Base-by-base conservation (phyloP, 2,888 invertebrate genomes). In the Rhyacophila evoluta region DNA sequence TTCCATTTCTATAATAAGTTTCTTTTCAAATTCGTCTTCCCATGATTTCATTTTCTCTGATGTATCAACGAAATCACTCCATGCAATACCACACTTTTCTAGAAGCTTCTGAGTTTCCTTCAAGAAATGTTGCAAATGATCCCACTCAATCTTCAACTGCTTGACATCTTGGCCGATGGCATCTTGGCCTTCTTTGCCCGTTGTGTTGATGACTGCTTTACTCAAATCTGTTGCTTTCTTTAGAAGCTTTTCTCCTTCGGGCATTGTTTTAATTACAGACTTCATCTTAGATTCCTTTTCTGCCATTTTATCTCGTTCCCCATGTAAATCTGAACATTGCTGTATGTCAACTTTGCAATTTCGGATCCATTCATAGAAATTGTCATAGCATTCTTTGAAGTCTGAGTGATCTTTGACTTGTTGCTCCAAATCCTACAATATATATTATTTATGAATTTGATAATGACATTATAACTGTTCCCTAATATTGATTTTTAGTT, bases 371-470 rank as follows among this genome's bases (percentile, higher is more conserved):
- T 98, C 97, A 77, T 94, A 92, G 78, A 95, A 94, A 84, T 93
- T 94, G 84, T 95, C 94, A 83, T 94, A 94, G 0, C 94, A 93
- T 83, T 94, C 94, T 85, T 95, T 95, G 87, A 95, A 97, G 84
- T 94, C 93, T 83, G 97, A 96, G 85, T 98, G 98, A 72, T 95
- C 94, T 82, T 92, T 93, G 0, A 97, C 97, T 87, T 95, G 95
- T 78, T 93, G 92, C 85, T 97, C 96, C 67, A 97, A 88, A 85
- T 92, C 93, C 88, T 93, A 86, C 8, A 86, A 86, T n/a, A n/a
- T n/a, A n/a, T n/a, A n/a, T n/a, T n/a, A n/a, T n/a, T n/a, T n/a
- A n/a, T n/a, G n/a, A n/a, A n/a, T n/a, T n/a, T n/a, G n/a, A n/a
- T n/a, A n/a, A n/a, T n/a, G n/a, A n/a, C n/a, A n/a, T n/a, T n/a